Base-by-base conservation (phyloP, 2,113 vertebrate species). In the Rhinolophus sinicus region DNA sequence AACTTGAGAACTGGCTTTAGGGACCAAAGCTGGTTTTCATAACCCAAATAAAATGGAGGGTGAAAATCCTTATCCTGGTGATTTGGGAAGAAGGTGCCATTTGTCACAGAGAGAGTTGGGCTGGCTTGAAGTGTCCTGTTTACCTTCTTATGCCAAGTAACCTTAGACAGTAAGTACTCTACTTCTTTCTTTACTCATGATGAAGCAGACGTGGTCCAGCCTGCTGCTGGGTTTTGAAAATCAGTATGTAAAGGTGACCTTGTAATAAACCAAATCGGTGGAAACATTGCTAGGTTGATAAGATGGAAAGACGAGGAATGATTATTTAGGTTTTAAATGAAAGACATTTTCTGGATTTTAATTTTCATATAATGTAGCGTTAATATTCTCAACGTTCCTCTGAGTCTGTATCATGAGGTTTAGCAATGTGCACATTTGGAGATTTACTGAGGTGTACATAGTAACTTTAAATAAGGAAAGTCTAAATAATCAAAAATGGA, bases 261-360 rank as follows among this genome's bases (percentile, higher is more conserved):
- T 33, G 47, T 52, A 52, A 65, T 91, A 75, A 52, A 52, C 1
- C 22, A 52, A 64, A 50, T 70, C 56, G 65, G 6, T 84, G n/a
- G 75, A 58, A 88, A 64, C 15, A 26, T 81, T 21, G n/a, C 33
- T 60, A 12, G 26, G 12, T 47, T 56, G 35, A 65, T 60, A 8
- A 3, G 40, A 70, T 28, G 10, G 26, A 6, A 24, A 52, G 77
- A 58, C 44, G 30, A 33, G 78, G 89, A 76, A n/a, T 8, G 84
- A 80, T 28, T 65, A 40, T 56, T 70, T 87, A n/a, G 60, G 6
- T 80, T 88, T 50, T 86, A 35, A 96, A 13, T n/a, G 82, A 60
- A 78, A 81, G 52, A 38, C 9, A 38, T 35, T 96, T 94, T 76
- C 60, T 82, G 47, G 58, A 77, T 56, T 92, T 97, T 90, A 67